Conservation (phyloP, 2,888 invertebrate species). For the Thera britannica region DNA sequence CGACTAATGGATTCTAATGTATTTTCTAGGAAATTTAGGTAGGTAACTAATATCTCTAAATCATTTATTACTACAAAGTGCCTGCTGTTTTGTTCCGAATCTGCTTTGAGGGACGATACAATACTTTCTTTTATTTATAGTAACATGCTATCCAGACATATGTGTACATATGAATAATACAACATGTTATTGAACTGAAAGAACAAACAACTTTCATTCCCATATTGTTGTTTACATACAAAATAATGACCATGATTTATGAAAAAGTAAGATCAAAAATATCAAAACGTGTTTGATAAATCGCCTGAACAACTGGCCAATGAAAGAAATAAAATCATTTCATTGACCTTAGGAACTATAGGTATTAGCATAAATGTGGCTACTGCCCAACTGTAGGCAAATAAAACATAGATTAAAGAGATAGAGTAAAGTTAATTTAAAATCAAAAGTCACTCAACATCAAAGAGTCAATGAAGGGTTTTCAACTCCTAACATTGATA, state of each 20-base stretch:
- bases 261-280: constrained; percentile 25
- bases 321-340: constrained; percentile 23
- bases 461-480: constrained; percentile 32
- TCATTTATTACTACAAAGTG: too few relatives aligned
- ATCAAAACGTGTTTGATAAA: constrained; percentile 46
- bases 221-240: constrained; percentile 31
- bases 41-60: not conserved
- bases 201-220: constrained; percentile 23
- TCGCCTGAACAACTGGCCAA: constrained; percentile 47
- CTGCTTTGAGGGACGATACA: too few relatives aligned
- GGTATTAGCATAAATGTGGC: too few relatives aligned
- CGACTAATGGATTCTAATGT: not conserved
- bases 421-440: too few relatives aligned
- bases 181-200: constrained; percentile 1
- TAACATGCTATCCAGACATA: not conserved
- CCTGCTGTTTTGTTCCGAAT: too few relatives aligned
- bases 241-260: constrained; percentile 17
- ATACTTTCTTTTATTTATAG: not conserved
- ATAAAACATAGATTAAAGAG: too few relatives aligned
- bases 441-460: too few relatives aligned
- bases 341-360: too few relatives aligned
- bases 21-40: not conserved
- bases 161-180: not conserved
- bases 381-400: too few relatives aligned
- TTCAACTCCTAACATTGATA: constrained; percentile 44